These are phyloP conservation scores for Aythya baeri DNA, from an alignment of 2,113 vertebrate genomes.

Conservation along the genomic window DNA sequence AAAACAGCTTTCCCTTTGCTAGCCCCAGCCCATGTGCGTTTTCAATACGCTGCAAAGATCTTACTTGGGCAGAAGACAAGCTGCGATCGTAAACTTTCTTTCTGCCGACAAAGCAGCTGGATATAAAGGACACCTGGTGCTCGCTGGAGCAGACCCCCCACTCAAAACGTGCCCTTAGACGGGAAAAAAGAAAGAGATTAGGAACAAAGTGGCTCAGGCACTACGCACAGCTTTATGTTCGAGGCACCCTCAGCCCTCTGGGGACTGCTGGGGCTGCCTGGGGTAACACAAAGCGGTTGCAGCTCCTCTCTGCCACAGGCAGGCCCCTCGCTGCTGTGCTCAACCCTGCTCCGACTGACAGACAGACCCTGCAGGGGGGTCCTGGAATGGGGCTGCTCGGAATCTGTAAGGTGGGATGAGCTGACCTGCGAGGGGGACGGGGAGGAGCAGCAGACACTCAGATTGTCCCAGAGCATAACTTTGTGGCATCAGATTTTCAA, in stretches of 20 bases:
- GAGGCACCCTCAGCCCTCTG: no score
- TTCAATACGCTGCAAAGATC: not conserved
- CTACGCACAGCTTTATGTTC: no score
- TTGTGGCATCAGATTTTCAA: not conserved
- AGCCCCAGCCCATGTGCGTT: not conserved
- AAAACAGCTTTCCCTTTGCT: not conserved
- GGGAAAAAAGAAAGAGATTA: no score
- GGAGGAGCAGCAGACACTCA: not conserved
- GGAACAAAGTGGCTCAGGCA: no score
- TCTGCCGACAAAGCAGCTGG: not conserved
- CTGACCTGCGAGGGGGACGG: fast-evolving
- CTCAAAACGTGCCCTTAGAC: not conserved
- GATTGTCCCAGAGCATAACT: no score
- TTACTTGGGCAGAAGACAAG: not conserved
- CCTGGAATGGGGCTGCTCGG: no score
- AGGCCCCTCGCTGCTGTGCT: no score
- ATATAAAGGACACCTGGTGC: not conserved
- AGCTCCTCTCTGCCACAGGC: no score
- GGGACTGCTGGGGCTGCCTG: no score
- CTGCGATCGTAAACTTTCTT: not conserved
- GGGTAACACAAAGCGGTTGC: no score
- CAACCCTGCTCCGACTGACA: no score
- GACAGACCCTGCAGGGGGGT: no score
- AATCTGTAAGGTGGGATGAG: not conserved
- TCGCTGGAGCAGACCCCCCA: fast-evolving